These are phyloP conservation scores for Xylota sylvarum DNA, from an alignment of 2,888 invertebrate genomes.

Conservation along the genomic window DNA sequence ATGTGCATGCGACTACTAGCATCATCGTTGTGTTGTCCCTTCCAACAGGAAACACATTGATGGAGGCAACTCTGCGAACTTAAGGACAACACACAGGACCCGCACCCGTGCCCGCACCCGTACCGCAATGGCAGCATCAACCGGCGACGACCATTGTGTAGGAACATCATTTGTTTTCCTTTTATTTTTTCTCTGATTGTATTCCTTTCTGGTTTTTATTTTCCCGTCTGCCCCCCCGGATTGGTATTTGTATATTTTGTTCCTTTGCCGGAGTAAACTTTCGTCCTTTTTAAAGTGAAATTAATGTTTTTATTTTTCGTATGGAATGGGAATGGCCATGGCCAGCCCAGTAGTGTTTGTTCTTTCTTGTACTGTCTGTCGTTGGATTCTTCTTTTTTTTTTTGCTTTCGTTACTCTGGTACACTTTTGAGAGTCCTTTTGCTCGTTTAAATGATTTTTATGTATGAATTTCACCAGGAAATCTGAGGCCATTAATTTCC, in stretches of 20 bases:
- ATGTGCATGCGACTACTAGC: constrained; percentile 40
- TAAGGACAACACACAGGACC: constrained; percentile 19
- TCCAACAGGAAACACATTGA: constrained; percentile 70
- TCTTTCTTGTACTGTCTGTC: constrained; percentile 25
- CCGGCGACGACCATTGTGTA: constrained; percentile 72
- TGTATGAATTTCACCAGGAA: constrained; percentile 55
- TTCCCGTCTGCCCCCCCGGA: background rate
- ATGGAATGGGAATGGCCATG: constrained; percentile 3
- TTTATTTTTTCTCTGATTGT: constrained; percentile 63
- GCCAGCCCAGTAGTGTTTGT: constrained; percentile 24
- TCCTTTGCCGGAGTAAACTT: constrained; percentile 48
- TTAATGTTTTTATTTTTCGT: constrained; percentile 56
- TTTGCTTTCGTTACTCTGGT: constrained; percentile 25
- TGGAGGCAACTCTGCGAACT: constrained; percentile 51
- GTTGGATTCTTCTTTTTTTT: background rate
- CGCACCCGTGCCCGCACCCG: background rate
- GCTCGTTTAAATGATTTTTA: constrained; percentile 57
- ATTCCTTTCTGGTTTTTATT: constrained; percentile 33
- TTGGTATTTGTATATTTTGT: constrained; percentile 47
- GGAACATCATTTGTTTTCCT: constrained; percentile 61
- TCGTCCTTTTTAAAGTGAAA: constrained; percentile 75
- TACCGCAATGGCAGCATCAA: constrained; percentile 48
- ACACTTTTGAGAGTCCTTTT: constrained; percentile 35
- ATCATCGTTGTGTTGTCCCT: constrained; percentile 46
- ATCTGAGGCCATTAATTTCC: constrained; percentile 65